Evolutionary conservation across 23 tunicate species (phyloP).

Genomic region (Corella eumyota): DNA sequence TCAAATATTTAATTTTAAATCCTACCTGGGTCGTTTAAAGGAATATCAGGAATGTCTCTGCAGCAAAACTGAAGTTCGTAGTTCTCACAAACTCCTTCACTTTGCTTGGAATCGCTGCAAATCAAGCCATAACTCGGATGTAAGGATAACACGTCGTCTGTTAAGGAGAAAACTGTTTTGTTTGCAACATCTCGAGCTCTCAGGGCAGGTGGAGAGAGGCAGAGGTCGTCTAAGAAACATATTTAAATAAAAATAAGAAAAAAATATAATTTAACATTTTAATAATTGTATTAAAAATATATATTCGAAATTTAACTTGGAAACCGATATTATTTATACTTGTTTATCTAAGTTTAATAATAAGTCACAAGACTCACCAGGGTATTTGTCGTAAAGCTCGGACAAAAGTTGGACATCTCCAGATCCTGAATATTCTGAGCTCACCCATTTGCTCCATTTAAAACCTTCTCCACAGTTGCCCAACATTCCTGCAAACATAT

Average conservation of each 20-base stretch:
- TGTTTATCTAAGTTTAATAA: too few relatives aligned
- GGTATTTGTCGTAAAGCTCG: constrained; percentile 1
- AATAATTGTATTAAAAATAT: too few relatives aligned
- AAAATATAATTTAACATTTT: background rate
- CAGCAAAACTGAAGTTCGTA: constrained; percentile 23
- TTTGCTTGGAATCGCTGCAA: constrained; percentile 20
- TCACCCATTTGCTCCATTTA: constrained; percentile 19
- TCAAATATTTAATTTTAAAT: background rate
- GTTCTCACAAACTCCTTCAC: constrained; percentile 4
- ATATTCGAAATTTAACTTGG: too few relatives aligned
- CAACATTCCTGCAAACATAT: constrained; percentile 5
- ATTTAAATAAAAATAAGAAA: background rate
- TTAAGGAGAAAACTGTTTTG: constrained; percentile 5
- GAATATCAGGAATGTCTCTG: constrained; percentile 1
- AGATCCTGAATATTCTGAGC: background rate
- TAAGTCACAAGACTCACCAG: constrained; percentile 11
- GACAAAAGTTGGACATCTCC: constrained; percentile 13
- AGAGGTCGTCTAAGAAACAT: constrained; percentile 1
- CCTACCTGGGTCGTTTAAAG: constrained; percentile 1
- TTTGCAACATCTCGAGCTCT: constrained; percentile 7
- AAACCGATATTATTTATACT: too few relatives aligned
- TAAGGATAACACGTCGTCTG: constrained; percentile 7
- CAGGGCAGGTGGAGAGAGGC: constrained; percentile 18
- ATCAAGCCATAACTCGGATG: constrained; percentile 9
- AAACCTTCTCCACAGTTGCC: constrained; percentile 1